Evolutionary conservation across 2,113 vertebrate genomes (phyloP), one percentile per base, ranked within the genome.

Genomic region (Opisthocomus hoazin): DNA sequence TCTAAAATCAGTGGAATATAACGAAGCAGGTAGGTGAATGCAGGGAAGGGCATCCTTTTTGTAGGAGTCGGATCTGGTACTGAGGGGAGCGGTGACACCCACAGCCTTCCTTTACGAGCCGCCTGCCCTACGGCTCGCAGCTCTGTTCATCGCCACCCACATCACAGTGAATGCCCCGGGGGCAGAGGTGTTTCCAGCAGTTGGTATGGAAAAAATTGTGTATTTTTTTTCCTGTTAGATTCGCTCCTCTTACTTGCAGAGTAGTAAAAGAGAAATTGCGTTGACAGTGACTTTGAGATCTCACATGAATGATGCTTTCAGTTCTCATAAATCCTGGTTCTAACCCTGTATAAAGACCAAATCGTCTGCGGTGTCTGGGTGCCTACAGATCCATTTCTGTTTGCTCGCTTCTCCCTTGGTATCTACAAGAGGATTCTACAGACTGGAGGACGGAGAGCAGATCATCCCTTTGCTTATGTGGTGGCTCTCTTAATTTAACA

Each of bases 1-100:
- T 88, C 98, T 99, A 29, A 98, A 98, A 48, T 95, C 95, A 1
- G 99, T 99, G 93, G 98, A 98, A 14, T 99, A 99, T 24, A 51
- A 73, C 0, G 71, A 95, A 26, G 63, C 87, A 16, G 94, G 95
- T 97, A 45, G 34, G 83, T 34, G 56, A 17, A 2, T 6, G 54
- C 8, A 53, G 23, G 48, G 63, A 56, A 24, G 11, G 29, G 41
- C 18, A 2, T 37, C 15, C 17, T n/a, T 43, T 76, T 15, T 22
- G n/a, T 39, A 15, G 54, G 61, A 37, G 37, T 8, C 12, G 1
- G 41, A 8, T 11, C 48, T 30, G 0, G 34, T 17, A 3, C 34
- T 36, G 54, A 34, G 27, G 45, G 71, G 89, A 63, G 41, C 41
- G 15, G 34, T 4, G 9, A 17, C 21, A 4, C 12, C 45, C 61